Evolutionary conservation across 2,888 invertebrate species (phyloP).

Genomic region (Limnephilus auricula): DNA sequence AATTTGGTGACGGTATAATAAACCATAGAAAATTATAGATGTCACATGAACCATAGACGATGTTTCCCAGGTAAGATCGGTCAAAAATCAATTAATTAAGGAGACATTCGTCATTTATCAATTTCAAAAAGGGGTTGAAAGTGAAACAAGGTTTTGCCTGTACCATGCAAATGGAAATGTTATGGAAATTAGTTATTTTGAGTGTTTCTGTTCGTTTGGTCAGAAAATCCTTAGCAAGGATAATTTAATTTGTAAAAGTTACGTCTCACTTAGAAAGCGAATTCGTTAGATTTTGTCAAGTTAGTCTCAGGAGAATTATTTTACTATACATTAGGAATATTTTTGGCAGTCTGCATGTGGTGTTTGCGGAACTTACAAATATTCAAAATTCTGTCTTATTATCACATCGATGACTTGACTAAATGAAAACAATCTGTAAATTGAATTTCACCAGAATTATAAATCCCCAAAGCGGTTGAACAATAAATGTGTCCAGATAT

Average conservation of each 20-base stretch:
- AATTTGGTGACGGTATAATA: not conserved
- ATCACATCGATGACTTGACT: not conserved
- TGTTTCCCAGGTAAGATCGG: not conserved
- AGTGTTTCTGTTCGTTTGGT: not conserved
- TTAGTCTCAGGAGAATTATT: not conserved
- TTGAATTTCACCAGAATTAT: not conserved
- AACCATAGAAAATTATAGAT: not conserved
- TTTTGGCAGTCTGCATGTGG: not conserved
- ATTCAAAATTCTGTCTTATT: not conserved
- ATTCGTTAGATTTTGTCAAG: not conserved
- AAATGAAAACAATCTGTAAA: not conserved
- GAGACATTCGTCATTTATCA: not conserved
- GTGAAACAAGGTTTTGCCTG: not conserved
- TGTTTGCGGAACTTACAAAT: not conserved
- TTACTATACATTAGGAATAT: not conserved
- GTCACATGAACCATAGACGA: not conserved
- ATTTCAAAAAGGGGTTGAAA: not conserved
- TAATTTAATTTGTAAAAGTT: not conserved
- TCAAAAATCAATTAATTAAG: not conserved
- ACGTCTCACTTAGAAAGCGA: not conserved
- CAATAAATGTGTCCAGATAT: not conserved
- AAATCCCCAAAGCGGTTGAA: not conserved
- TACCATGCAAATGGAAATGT: not conserved
- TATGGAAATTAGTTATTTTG: not conserved
- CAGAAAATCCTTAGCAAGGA: not conserved